Conservation (phyloP, 2,113 vertebrate genomes). For the Lasiurus cinereus region DNA sequence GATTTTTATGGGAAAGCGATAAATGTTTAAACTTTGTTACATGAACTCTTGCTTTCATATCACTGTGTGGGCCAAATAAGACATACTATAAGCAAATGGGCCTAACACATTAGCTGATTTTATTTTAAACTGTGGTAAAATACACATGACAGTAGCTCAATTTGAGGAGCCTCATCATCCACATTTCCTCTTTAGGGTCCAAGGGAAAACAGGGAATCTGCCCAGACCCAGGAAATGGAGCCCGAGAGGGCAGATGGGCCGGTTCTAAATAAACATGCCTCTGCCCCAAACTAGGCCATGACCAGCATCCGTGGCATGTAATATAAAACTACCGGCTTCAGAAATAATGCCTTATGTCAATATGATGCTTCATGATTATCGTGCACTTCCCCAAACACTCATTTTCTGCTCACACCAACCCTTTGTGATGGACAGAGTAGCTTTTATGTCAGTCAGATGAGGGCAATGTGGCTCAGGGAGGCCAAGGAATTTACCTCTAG, state of each 20-base stretch:
- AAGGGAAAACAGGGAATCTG: not conserved
- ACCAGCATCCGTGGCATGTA: not conserved
- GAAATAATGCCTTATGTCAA: not conserved
- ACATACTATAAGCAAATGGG: not conserved
- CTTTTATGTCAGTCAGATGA: not conserved
- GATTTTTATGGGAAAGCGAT: not conserved
- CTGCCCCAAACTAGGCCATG: not conserved
- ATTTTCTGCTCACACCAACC: not conserved
- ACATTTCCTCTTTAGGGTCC: not conserved
- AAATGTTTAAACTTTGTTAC: not conserved
- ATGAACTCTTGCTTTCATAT: constrained; percentile 23
- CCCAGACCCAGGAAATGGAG: not conserved
- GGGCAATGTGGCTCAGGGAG: not conserved
- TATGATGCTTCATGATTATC: not conserved
- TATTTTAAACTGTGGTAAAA: not conserved
- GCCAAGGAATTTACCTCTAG: not conserved
- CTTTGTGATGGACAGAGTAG: not conserved
- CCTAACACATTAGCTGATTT: not conserved
- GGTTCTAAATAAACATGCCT: not conserved
- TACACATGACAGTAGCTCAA: no score
- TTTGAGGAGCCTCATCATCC: not conserved
- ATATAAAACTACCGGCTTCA: not conserved
- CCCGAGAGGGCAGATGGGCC: not conserved
- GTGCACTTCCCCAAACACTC: not conserved
- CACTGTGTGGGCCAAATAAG: not conserved